phyloP scores from a whole-genome alignment of 2,888 invertebrate species.

The Homarus gammarus region DNA sequence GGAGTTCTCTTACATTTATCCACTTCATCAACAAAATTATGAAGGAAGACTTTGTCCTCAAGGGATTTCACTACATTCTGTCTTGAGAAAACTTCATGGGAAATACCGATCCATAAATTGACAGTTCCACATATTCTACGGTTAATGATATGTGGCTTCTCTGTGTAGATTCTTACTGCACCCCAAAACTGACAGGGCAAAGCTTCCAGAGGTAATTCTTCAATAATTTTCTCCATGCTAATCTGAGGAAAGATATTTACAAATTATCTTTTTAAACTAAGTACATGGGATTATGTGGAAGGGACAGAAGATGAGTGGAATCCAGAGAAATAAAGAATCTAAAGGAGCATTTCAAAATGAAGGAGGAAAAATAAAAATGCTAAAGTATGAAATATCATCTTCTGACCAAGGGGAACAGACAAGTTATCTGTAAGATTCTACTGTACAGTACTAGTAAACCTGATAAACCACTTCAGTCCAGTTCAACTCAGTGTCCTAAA shows the following conservation, averaged over 20 bases:
- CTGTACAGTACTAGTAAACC: no score
- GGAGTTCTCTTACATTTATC: background rate
- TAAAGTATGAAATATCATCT: no score
- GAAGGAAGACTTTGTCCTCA: background rate
- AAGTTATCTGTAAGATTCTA: no score
- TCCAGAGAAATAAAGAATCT: no score
- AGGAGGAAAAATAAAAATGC: no score
- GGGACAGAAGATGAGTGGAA: no score
- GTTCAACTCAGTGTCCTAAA: no score
- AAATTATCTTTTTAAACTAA: no score
- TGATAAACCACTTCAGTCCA: no score
- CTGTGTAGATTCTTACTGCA: constrained; percentile 63
- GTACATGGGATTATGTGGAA: no score
- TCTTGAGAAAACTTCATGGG: constrained; percentile 14
- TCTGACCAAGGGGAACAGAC: no score
- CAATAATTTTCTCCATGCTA: constrained; percentile 42
- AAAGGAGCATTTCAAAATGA: no score
- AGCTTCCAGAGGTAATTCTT: constrained; percentile 36
- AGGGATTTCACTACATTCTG: background rate
- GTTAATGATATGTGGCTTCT: constrained; percentile 71
- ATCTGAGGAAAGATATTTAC: background rate
- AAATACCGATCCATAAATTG: constrained; percentile 57
- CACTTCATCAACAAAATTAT: background rate
- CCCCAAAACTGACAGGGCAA: constrained; percentile 59
- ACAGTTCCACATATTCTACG: constrained; percentile 64